phyloP scores from a whole-genome alignment of 2,888 invertebrate species.

The Eubasilissa splendida region DNA sequence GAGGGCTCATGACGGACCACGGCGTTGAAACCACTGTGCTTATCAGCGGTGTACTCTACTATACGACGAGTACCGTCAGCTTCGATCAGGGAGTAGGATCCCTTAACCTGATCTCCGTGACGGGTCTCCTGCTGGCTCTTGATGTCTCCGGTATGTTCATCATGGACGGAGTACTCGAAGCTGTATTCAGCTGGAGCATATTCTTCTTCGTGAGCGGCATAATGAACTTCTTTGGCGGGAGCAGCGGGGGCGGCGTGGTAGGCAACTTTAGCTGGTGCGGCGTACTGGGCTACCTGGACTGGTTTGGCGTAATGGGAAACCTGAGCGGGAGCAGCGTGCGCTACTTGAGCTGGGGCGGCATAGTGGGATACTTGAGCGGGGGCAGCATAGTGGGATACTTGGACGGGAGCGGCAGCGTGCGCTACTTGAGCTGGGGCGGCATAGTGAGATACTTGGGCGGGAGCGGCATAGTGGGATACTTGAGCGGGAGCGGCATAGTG shows the following conservation, averaged over 20 bases:
- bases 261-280: constrained; percentile 29
- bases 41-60: constrained; percentile 69
- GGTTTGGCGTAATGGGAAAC: constrained; percentile 30
- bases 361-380: constrained; percentile 32
- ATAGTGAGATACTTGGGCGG: constrained; percentile 5
- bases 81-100: constrained; percentile 70
- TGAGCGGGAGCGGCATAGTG: constrained; percentile 41
- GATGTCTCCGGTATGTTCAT: constrained; percentile 67
- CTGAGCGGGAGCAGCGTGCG: constrained; percentile 25
- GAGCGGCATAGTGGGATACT: constrained; percentile 24
- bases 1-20: constrained; percentile 64
- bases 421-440: constrained; percentile 32
- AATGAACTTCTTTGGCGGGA: constrained; percentile 50
- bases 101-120: constrained; percentile 67
- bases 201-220: constrained; percentile 24
- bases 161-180: constrained; percentile 67
- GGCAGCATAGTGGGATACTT: constrained; percentile 48
- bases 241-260: too few species aligned
- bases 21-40: constrained; percentile 69
- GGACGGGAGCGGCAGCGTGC: constrained; percentile 25
- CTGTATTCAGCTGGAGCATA: constrained; percentile 56
- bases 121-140: constrained; percentile 70
- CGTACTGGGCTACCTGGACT: constrained; percentile 46
- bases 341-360: constrained; percentile 34
- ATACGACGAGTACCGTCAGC: constrained; percentile 69